Percentiles rank a stretch among this genome's conserved stretches.
phyloP scores from a whole-genome alignment of 2,888 invertebrate species.

The Lagria hirta region DNA sequence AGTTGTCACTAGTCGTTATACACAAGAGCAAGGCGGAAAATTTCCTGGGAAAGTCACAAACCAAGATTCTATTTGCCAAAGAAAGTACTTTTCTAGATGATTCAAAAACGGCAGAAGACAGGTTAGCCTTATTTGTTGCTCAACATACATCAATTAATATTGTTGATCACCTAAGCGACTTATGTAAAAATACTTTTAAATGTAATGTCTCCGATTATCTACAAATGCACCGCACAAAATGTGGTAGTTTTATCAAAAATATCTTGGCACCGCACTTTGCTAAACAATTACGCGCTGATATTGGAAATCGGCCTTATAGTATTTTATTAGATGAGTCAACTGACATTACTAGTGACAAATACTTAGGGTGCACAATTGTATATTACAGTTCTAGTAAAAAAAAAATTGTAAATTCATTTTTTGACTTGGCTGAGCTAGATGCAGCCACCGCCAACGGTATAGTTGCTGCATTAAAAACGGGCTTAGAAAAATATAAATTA shows the following conservation, averaged over 20 bases:
- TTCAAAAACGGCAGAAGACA: conserved; percentile 9
- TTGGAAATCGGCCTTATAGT: conserved; percentile 32
- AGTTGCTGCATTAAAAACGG: background rate
- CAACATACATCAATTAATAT: conserved; percentile 13
- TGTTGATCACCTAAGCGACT: conserved; percentile 16
- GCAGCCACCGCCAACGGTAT: background rate
- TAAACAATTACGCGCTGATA: conserved; percentile 1
- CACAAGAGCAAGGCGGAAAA: conserved; percentile 7
- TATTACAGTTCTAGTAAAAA: conserved; percentile 6
- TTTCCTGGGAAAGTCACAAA: conserved; percentile 7
- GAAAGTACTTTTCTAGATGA: conserved; percentile 2
- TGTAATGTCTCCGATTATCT: conserved; percentile 5
- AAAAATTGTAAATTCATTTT: background rate
- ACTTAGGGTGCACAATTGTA: conserved; percentile 32
- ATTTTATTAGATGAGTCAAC: conserved; percentile 38
- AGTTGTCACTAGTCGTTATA: conserved; percentile 13
- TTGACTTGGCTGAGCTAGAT: background rate
- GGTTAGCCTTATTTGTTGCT: conserved; percentile 18
- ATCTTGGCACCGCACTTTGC: background rate
- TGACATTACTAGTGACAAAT: conserved; percentile 32
- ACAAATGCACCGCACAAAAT: conserved; percentile 1
- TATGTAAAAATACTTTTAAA: conserved; percentile 22
- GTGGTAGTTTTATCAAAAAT: background rate
- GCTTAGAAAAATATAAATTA: background rate
- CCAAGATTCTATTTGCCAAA: conserved; percentile 11